These are phyloP conservation scores for Catamblyrhynchus diadema DNA, from an alignment of 2,797 vertebrate genomes.

Conservation along the genomic window DNA sequence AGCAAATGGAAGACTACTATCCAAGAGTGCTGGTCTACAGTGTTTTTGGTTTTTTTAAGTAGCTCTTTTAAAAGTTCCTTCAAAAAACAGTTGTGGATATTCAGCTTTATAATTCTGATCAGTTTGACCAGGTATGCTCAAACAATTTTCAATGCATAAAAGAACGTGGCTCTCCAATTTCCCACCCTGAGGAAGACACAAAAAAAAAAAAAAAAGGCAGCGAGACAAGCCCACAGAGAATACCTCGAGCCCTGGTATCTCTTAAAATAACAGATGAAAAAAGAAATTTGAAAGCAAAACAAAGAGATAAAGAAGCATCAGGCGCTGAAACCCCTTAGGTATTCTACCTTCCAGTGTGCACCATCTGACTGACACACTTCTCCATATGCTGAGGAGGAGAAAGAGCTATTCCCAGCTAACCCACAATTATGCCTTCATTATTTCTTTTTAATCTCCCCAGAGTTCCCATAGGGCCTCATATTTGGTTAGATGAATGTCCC, in stretches of 20 bases:
- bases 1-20: neutral
- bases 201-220: neutral
- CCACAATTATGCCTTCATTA: slow-evolving; percentile 73
- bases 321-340: slow-evolving; percentile 65
- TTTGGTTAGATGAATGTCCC: slow-evolving; percentile 68
- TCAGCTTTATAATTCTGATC: neutral
- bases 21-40: neutral
- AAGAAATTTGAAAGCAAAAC: slow-evolving; percentile 70
- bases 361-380: slow-evolving; percentile 74
- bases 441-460: slow-evolving; percentile 72
- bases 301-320: slow-evolving; percentile 69
- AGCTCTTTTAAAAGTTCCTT: neutral
- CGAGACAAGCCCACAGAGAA: slow-evolving; percentile 20
- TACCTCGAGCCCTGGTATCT: slow-evolving; percentile 49
- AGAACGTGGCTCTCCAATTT: neutral
- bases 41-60: neutral
- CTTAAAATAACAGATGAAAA: slow-evolving; percentile 70
- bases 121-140: neutral
- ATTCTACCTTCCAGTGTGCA: slow-evolving; percentile 69
- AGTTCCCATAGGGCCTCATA: slow-evolving; percentile 63
- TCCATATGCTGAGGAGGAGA: slow-evolving; percentile 73
- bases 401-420: slow-evolving; percentile 71
- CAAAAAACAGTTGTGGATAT: neutral
- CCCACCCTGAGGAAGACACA: neutral
- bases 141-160: neutral